Percentiles rank a stretch among this genome's conserved stretches.
Conservation (phyloP, 2,797 vertebrate genomes). For the Chelmon rostratus region DNA sequence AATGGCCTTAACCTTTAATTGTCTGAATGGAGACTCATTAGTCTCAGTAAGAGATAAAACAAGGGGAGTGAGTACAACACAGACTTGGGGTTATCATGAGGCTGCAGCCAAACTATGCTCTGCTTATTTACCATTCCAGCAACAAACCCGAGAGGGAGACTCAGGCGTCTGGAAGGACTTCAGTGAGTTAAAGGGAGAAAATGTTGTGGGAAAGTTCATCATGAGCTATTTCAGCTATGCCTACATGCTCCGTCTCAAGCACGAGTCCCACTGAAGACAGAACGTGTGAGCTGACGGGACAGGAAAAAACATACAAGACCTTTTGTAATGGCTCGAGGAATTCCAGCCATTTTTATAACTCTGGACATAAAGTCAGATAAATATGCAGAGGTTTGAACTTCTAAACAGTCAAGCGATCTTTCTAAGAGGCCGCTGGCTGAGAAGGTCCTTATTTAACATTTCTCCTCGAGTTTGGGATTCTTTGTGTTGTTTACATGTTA, state of each 20-base stretch:
- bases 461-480: conserved; percentile 52
- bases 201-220: conserved; percentile 89
- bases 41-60: conserved; percentile 48
- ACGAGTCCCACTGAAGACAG: conserved; percentile 75
- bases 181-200: conserved; percentile 67
- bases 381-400: conserved; percentile 81
- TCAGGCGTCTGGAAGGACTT: conserved; percentile 72
- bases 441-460: conserved; percentile 47
- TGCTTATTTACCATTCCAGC: conserved; percentile 73
- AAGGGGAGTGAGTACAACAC: conserved; percentile 56
- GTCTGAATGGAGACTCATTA: conserved; percentile 62
- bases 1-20: conserved; percentile 76
- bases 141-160: conserved; percentile 55
- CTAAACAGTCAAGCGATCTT: conserved; percentile 64
- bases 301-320: conserved; percentile 83
- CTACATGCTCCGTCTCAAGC: conserved; percentile 68
- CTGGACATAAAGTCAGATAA: conserved; percentile 78
- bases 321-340: conserved; percentile 81
- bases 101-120: conserved; percentile 59
- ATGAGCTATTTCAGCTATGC: conserved; percentile 85
- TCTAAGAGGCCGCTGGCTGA: conserved; percentile 52
- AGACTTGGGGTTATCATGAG: conserved; percentile 64
- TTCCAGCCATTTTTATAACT: conserved; percentile 83
- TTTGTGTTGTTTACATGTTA: conserved; percentile 52
- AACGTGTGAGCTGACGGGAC: conserved; percentile 80